phyloP scores from a whole-genome alignment of 2,797 vertebrate genomes.

The Leucoraja ocellata region DNA sequence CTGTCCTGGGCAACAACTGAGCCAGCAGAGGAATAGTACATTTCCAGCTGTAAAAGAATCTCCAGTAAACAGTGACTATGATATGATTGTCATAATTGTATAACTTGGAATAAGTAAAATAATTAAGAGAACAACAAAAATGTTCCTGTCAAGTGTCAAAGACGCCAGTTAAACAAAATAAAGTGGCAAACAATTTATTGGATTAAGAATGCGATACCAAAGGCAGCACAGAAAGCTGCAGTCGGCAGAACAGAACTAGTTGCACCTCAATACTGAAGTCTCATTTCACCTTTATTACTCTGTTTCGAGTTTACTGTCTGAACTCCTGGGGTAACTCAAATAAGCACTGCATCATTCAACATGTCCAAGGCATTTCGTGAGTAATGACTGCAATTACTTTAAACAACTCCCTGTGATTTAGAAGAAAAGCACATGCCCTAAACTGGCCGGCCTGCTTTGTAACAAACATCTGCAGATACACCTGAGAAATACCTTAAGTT shows the following conservation, averaged over 20 bases:
- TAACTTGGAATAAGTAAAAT: not conserved
- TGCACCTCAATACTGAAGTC: not conserved
- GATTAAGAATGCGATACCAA: not conserved
- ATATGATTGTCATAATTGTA: not conserved
- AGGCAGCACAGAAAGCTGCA: not conserved
- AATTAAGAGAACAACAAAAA: not conserved
- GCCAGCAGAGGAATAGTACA: not conserved
- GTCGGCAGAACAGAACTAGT: not conserved
- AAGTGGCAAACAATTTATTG: not conserved
- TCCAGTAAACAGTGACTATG: not conserved
- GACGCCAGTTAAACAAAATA: not conserved
- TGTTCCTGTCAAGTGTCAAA: not conserved
- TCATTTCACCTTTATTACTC: not conserved
- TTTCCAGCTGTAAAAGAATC: not conserved
- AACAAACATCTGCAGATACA: conserved; percentile 19
- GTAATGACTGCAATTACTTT: conserved; percentile 30
- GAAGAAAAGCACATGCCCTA: not conserved
- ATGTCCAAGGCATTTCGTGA: conserved; percentile 5
- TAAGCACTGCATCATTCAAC: conserved; percentile 8
- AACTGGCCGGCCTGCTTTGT: not conserved
- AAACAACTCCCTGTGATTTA: conserved; percentile 20
- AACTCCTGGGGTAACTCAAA: conserved; percentile 21
- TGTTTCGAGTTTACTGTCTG: conserved; percentile 25
- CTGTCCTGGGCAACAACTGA: not conserved
- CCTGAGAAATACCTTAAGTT: conserved; percentile 1